phyloP scores from a whole-genome alignment of 1,140 invertebrate genomes.

The Diachasmimorpha longicaudata region DNA sequence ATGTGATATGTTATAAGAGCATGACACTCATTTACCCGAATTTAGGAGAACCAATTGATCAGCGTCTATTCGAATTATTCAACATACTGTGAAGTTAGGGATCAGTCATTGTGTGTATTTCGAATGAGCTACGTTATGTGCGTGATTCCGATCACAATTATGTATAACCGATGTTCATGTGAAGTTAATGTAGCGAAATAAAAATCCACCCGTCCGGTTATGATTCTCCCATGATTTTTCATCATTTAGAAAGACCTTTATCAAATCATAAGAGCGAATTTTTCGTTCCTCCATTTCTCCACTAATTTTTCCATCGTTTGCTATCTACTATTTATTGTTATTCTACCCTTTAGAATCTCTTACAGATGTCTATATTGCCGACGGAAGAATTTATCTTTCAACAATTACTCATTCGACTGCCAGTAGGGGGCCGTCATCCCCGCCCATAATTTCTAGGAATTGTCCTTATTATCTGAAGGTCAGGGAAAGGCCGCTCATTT shows the following conservation, averaged over 20 bases:
- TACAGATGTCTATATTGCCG: no score
- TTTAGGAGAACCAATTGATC: not conserved
- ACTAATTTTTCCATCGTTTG: no score
- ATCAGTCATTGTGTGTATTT: not conserved
- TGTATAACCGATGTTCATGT: not conserved
- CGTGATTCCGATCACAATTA: not conserved
- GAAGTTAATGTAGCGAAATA: not conserved
- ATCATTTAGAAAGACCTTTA: not conserved
- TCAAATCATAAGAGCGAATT: no score
- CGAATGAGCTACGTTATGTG: not conserved
- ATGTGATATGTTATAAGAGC: not conserved
- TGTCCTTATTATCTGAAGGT: no score
- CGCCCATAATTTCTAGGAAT: no score
- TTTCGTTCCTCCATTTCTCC: no score
- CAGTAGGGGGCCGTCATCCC: no score
- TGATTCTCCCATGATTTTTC: not conserved
- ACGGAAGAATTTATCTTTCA: no score
- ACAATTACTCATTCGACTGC: no score
- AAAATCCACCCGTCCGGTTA: not conserved
- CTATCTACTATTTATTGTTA: no score
- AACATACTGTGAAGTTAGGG: not conserved
- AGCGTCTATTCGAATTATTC: not conserved
- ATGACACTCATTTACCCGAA: not conserved
- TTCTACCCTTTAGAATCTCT: no score
- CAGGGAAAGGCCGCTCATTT: no score